These are phyloP conservation scores for Chondrilla cf. caribensis DNA, from an alignment of 37 sponge, comb jelly and placozoan species.

Conservation along the genomic window DNA sequence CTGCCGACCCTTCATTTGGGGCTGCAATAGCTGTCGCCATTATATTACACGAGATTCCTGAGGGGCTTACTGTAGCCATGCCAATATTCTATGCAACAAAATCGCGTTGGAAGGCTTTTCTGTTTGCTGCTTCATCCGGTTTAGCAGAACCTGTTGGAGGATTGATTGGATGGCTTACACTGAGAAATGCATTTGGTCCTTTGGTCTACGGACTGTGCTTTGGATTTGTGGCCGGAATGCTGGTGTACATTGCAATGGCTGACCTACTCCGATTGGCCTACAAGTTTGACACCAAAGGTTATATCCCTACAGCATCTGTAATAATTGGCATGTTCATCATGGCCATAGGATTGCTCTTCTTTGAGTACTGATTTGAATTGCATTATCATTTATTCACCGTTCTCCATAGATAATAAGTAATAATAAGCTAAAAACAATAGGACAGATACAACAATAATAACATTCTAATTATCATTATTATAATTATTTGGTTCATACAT, in stretches of 20 bases:
- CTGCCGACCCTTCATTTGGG: constrained; percentile 56
- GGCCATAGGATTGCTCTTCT: constrained; percentile 56
- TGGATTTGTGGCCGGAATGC: constrained; percentile 71
- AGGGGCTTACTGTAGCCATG: constrained; percentile 75
- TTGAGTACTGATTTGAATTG: constrained; percentile 45
- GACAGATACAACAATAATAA: no score
- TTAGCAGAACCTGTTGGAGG: constrained; percentile 69
- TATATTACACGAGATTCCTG: constrained; percentile 65
- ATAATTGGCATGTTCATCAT: constrained; percentile 61
- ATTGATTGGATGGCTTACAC: constrained; percentile 48
- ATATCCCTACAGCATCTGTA: constrained; percentile 27
- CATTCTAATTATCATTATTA: no score
- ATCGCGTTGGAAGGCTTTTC: constrained; percentile 52
- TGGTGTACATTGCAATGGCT: constrained; percentile 66
- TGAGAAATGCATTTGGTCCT: constrained; percentile 55
- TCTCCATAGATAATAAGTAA: no score
- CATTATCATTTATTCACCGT: no score
- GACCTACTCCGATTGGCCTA: constrained; percentile 60
- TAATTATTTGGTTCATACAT: no score
- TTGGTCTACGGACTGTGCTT: constrained; percentile 55
- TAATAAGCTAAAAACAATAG: no score
- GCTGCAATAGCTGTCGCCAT: constrained; percentile 67
- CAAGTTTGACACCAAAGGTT: constrained; percentile 44
- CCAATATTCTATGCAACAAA: constrained; percentile 76
- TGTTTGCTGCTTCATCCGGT: constrained; percentile 65